These are phyloP conservation scores for Taphrorychus bicolor DNA, from an alignment of 2,888 invertebrate genomes.

Conservation along the genomic window DNA sequence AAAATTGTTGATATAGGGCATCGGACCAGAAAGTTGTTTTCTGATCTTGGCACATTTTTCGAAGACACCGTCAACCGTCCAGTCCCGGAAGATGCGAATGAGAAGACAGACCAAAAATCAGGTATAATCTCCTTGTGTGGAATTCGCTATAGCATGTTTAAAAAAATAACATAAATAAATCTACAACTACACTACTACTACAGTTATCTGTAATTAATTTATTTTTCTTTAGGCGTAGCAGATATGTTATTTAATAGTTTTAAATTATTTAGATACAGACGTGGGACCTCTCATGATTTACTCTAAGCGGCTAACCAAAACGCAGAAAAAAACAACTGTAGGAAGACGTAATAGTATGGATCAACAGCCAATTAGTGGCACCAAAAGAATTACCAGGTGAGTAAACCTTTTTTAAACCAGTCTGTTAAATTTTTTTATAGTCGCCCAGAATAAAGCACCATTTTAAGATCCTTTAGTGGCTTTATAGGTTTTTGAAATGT, in stretches of 20 bases:
- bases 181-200: background rate
- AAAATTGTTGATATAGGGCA: too few relatives aligned
- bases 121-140: too few relatives aligned
- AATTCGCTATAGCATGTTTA: too few relatives aligned
- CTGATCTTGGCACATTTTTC: too few relatives aligned
- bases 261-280: background rate
- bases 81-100: too few relatives aligned
- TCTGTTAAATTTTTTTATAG: background rate
- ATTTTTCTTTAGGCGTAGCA: background rate
- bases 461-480: too few relatives aligned
- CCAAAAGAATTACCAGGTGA: background rate
- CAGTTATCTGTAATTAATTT: background rate
- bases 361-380: background rate
- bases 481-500: too few relatives aligned
- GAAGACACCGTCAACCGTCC: too few relatives aligned
- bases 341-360: background rate
- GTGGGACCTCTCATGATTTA: background rate
- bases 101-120: too few relatives aligned
- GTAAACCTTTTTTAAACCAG: background rate
- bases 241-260: too few relatives aligned
- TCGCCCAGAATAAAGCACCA: background rate
- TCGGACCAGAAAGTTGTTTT: too few relatives aligned
- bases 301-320: constrained; percentile 9
- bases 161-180: too few relatives aligned
- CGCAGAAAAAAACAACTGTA: constrained; percentile 30